These are phyloP conservation scores for Aporophyla nigra DNA, from an alignment of 2,888 invertebrate genomes.

Conservation along the genomic window DNA sequence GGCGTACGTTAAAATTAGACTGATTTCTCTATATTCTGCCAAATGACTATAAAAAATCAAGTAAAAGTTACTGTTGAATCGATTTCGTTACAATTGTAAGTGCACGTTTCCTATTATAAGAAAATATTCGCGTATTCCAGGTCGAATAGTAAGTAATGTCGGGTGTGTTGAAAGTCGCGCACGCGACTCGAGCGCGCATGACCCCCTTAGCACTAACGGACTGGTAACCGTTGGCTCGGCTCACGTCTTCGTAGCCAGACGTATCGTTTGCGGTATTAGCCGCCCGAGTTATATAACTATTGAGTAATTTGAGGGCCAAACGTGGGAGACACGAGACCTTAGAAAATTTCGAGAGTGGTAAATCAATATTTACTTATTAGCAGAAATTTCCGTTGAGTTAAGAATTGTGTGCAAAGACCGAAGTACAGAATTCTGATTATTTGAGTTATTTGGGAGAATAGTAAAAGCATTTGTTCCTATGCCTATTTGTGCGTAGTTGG, in stretches of 20 bases:
- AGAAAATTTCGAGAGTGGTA: constrained; percentile 37
- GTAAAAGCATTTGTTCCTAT: constrained; percentile 9
- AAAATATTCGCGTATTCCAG: constrained; percentile 76
- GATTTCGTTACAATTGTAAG: constrained; percentile 46
- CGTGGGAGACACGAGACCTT: constrained; percentile 42
- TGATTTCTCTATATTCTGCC: constrained; percentile 19
- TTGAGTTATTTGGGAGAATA: neutral
- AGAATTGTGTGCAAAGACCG: constrained; percentile 23
- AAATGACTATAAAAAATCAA: constrained; percentile 4
- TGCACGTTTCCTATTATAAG: constrained; percentile 59
- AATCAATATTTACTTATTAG: constrained; percentile 51
- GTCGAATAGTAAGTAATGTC: constrained; percentile 73
- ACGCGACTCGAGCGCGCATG: constrained; percentile 79
- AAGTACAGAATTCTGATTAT: constrained; percentile 2
- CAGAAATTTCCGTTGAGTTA: constrained; percentile 22
- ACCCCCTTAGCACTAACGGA: constrained; percentile 86
- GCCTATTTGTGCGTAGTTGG: neutral
- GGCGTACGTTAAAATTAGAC: constrained; percentile 10
- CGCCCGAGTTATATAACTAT: constrained; percentile 63
- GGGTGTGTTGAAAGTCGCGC: constrained; percentile 83
- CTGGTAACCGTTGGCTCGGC: constrained; percentile 69
- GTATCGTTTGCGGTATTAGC: constrained; percentile 61
- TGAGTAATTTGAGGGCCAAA: constrained; percentile 55
- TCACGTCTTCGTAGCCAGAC: constrained; percentile 58
- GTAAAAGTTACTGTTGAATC: constrained; percentile 45